Conservation (phyloP, 2,113 vertebrate species). For the Ochotona princeps region DNA sequence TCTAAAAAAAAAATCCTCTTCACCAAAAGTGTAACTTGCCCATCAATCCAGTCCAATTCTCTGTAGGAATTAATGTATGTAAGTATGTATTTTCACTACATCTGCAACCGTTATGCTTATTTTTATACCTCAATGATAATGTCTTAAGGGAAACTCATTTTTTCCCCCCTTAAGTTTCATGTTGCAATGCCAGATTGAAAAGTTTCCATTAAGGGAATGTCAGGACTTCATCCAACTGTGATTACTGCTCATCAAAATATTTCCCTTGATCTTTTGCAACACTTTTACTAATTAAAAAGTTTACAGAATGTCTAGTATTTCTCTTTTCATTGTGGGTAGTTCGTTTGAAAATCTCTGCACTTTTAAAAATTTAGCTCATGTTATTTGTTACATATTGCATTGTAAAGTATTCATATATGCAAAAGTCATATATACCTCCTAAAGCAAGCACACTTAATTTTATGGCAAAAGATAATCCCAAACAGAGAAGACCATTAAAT, state of each 20-base stretch:
- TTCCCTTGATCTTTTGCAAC: not conserved
- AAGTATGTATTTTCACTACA: not conserved
- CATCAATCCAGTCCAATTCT: not conserved
- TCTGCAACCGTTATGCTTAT: not conserved
- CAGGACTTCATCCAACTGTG: not conserved
- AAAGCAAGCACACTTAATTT: constrained; percentile 53
- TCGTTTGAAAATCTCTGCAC: not conserved
- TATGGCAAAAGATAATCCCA: constrained; percentile 57
- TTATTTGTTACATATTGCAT: not conserved
- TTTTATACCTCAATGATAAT: no score
- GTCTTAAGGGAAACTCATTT: not conserved
- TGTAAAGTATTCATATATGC: no score
- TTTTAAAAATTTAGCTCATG: constrained; percentile 16
- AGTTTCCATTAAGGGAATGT: not conserved
- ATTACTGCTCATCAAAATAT: not conserved
- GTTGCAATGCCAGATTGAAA: not conserved
- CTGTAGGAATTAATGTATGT: not conserved
- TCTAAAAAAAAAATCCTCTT: not conserved
- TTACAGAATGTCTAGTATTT: not conserved
- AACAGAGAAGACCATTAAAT: constrained; percentile 57
- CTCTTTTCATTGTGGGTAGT: not conserved
- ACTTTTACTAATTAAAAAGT: not conserved
- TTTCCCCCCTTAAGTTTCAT: not conserved
- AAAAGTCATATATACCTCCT: not conserved
- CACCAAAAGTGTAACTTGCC: not conserved